Evolutionary conservation across 2,888 invertebrate genomes (phyloP), one percentile per base, ranked within the genome.

Genomic region (Tortrix viridana): DNA sequence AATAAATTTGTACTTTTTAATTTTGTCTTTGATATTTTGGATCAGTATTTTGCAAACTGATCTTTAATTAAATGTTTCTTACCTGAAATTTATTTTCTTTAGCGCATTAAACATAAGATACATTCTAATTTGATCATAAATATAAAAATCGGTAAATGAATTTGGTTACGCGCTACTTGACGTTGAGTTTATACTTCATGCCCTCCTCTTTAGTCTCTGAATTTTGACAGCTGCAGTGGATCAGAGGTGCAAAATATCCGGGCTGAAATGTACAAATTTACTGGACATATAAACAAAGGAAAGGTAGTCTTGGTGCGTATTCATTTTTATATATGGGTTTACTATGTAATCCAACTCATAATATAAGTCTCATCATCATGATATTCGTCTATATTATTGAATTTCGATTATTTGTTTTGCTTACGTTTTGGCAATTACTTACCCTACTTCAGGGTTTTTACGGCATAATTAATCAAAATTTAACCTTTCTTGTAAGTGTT

Each of bases 241-340:
- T 81, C 74, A 84, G 84, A 32, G 3, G 32, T 80, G 79, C 76
- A 81, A 77, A 83, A 82, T 80, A 78, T 84, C 84, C 79, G 80
- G 85, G 83, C 84, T 85, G 86, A 90, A 91, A 92, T 92, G 92
- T 89, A 85, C 69, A 89, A 84, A 90, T 86, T 92, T 81, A 83
- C 86, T 67, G 88, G 83, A 70, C 82, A 85, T 81, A 78, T 92
- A 81, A 67, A 84, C 70, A 88, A 86, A 81, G 68, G 84, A 74
- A 85, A 83, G 77, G 81, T 90, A 72, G 78, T 89, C 76, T 83
- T 91, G 86, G 89, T 89, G 83, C 65, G 86, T 86, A 74, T 62
- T 69, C 52, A 22, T 38, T 58, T 20, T 37, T 37, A 49, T 58
- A 65, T 58, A 50, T 9, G 19, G 19, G 20, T 14, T 6, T n/a